These are phyloP conservation scores for Eclectus roratus DNA, from an alignment of 2,113 vertebrate genomes.

Conservation along the genomic window DNA sequence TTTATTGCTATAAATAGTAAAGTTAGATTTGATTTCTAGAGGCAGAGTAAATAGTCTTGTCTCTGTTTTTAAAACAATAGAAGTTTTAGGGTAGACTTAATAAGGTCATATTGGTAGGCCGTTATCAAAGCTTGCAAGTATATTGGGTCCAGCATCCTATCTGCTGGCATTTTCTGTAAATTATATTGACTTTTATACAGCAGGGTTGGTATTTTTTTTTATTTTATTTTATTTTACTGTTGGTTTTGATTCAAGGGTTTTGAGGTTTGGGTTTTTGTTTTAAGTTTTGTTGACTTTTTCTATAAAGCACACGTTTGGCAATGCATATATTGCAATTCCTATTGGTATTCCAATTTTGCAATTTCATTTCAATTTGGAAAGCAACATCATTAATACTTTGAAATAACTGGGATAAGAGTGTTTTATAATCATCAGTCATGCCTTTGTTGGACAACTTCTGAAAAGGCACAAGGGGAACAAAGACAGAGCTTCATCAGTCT, in stretches of 20 bases:
- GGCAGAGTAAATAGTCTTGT: background rate
- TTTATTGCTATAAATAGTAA: background rate
- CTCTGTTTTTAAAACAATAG: background rate
- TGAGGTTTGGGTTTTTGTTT: background rate
- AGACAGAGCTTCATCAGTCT: background rate
- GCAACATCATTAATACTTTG: background rate
- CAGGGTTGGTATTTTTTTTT: background rate
- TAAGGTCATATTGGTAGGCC: background rate
- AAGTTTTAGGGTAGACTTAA: background rate
- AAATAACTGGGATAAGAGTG: background rate
- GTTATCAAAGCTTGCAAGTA: background rate
- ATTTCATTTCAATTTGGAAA: background rate
- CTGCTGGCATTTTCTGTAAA: background rate
- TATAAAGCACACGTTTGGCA: background rate
- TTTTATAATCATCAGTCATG: background rate
- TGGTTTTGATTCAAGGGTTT: background rate
- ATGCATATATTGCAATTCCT: background rate
- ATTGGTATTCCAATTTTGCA: background rate
- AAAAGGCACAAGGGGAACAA: background rate
- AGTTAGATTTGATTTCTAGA: background rate
- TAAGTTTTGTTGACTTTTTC: background rate
- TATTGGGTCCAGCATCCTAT: background rate
- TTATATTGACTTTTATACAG: background rate
- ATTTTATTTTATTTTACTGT: background rate
- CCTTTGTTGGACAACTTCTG: background rate